Evolutionary conservation across 2,113 vertebrate genomes (phyloP), one percentile per base, ranked within the genome.

Genomic region (Carassius gibelio): DNA sequence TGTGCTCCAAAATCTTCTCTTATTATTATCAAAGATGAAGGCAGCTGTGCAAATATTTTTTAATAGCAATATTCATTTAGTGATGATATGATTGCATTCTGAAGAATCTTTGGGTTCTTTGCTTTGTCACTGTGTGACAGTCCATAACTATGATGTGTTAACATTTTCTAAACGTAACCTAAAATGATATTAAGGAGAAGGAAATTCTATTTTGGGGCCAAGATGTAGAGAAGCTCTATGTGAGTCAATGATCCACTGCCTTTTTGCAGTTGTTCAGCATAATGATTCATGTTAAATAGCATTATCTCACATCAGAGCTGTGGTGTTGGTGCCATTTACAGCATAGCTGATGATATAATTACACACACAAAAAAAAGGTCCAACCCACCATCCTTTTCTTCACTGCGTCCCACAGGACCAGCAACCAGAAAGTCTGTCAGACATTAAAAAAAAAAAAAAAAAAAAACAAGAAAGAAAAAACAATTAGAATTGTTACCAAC

Each of bases 341-440:
- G 8, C 4, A 38, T 5, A 4, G 48, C n/a, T n/a, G 71, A 45
- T 68, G 15, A 75, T 84, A 45, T 76, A 84, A 84, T 72, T n/a
- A 64, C 15, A 50, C 13, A 52, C 26, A 26, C 26, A 26, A 26
- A 26, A 66, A 62, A 19, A 19, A 19, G 17, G 6, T 14, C 72
- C 57, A 79, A 87, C 91, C 92, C 86, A 95, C 94, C 94, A 88
- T 91, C 90, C 84, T 89, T 84, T 85, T 88, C 90, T 64, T 86
- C 85, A 45, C 85, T 88, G 88, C 91, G 92, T 88, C 91, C 86
- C 83, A 95, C 83, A 72, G 94, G 94, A 74, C 93, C 88, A 14
- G 94, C 94, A 91, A 90, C 91, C 90, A 95, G 91, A 84, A 92
- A 92, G 85, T 95, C 95, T 96, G 92, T 92, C 21, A 80, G 89